Evolutionary conservation across 2,888 invertebrate genomes (phyloP).

Genomic region (Thalpophila matura): DNA sequence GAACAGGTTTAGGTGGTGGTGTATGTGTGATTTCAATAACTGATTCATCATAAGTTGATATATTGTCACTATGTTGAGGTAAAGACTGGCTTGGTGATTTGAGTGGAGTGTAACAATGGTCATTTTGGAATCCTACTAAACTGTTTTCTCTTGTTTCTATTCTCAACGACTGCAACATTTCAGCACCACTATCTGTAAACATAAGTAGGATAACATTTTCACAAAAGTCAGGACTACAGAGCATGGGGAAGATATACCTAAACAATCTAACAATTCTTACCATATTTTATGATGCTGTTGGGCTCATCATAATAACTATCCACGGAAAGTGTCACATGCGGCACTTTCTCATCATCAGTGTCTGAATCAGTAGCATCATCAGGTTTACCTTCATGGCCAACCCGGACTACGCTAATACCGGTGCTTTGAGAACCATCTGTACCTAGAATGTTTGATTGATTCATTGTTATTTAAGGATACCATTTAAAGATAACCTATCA

Average conservation of each 20-base stretch:
- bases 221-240: not conserved
- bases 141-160: conserved; percentile 89
- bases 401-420: conserved; percentile 91
- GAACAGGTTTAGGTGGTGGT: conserved; percentile 84
- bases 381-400: conserved; percentile 88
- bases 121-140: conserved; percentile 93
- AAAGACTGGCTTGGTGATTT: conserved; percentile 91
- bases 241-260: not conserved
- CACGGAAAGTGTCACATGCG: conserved; percentile 92
- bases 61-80: conserved; percentile 78
- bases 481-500: not conserved
- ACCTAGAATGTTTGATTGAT: conserved; percentile 66
- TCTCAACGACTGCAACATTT: conserved; percentile 87
- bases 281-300: conserved; percentile 89
- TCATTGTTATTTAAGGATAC: not conserved
- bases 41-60: conserved; percentile 82
- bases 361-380: conserved; percentile 91
- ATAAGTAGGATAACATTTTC: not conserved
- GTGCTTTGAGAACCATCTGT: conserved; percentile 90
- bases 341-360: conserved; percentile 91
- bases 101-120: conserved; percentile 95
- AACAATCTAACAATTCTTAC: conserved; percentile 69
- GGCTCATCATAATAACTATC: conserved; percentile 92
- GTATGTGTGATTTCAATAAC: conserved; percentile 85
- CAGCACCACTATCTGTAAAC: conserved; percentile 86